A percentile compares a stretch with the other conserved stretches of the same genome.
phyloP scores from a whole-genome alignment of 2,888 invertebrate genomes.

The Myopa testacea region DNA sequence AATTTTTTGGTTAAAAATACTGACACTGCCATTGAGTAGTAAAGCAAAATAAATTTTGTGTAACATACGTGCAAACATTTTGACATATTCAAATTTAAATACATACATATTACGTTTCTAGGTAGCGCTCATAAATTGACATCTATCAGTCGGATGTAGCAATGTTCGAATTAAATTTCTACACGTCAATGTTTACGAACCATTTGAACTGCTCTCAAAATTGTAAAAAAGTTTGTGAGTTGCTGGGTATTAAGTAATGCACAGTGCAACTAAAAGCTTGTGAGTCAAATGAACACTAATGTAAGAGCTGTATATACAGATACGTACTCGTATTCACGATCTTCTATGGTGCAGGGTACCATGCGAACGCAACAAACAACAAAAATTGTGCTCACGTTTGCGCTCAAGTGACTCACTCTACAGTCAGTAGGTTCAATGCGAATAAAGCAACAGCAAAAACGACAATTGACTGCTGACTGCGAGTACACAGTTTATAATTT shows the following conservation, averaged over 20 bases:
- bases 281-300: constrained; percentile 36
- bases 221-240: constrained; percentile 32
- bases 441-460: constrained; percentile 8
- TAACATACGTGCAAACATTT: too few species aligned
- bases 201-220: too few species aligned
- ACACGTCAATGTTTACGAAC: too few species aligned
- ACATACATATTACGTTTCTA: too few species aligned
- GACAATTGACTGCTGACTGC: constrained; percentile 7
- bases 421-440: constrained; percentile 37
- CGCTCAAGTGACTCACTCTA: constrained; percentile 65
- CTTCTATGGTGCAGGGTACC: constrained; percentile 12
- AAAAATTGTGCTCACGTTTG: constrained; percentile 59
- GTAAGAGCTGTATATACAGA: constrained; percentile 30
- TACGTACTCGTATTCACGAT: constrained; percentile 36
- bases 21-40: too few species aligned
- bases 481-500: not conserved
- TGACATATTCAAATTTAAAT: too few species aligned
- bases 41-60: too few species aligned
- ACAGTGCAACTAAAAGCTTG: constrained; percentile 12
- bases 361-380: constrained; percentile 4
- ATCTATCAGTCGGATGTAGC: too few species aligned
- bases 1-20: too few species aligned
- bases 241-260: constrained; percentile 34
- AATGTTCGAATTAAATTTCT: too few species aligned
- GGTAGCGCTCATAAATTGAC: too few species aligned